Evolutionary conservation across 2,113 vertebrate species (phyloP).

Genomic region (Catharus minimus): DNA sequence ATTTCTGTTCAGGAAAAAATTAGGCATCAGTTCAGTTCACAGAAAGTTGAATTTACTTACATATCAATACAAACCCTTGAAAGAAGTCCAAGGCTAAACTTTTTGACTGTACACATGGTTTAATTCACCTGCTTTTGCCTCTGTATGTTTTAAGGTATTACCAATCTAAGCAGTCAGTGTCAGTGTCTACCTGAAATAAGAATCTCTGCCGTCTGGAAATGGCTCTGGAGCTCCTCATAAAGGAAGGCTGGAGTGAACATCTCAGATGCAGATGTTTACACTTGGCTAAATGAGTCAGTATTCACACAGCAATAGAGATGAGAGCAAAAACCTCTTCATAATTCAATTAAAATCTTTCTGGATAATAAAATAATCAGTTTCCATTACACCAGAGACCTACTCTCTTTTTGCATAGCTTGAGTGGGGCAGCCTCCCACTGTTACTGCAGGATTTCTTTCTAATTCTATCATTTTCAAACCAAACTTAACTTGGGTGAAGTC

Average conservation of each 20-base stretch:
- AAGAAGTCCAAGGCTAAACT: neutral
- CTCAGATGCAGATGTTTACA: neutral
- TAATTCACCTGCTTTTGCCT: neutral
- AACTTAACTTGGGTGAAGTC: neutral
- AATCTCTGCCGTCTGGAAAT: neutral
- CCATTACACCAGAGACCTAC: neutral
- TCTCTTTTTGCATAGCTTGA: neutral
- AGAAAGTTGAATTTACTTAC: neutral
- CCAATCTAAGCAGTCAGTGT: neutral
- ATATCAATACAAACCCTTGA: neutral
- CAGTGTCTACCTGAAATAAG: neutral
- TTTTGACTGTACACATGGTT: neutral
- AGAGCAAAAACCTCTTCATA: neutral
- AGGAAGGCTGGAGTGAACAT: neutral
- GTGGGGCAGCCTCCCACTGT: neutral
- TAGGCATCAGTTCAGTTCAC: neutral
- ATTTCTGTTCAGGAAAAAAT: neutral
- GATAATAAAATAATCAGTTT: neutral
- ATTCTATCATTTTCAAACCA: neutral
- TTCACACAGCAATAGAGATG: neutral
- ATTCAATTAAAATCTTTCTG: neutral
- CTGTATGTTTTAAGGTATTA: neutral
- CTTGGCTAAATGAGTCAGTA: neutral
- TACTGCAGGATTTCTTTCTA: neutral
- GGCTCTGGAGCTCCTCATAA: neutral